These are phyloP conservation scores for Pelvicachromis taeniatus DNA, from an alignment of 2,113 vertebrate species.

Conservation along the genomic window DNA sequence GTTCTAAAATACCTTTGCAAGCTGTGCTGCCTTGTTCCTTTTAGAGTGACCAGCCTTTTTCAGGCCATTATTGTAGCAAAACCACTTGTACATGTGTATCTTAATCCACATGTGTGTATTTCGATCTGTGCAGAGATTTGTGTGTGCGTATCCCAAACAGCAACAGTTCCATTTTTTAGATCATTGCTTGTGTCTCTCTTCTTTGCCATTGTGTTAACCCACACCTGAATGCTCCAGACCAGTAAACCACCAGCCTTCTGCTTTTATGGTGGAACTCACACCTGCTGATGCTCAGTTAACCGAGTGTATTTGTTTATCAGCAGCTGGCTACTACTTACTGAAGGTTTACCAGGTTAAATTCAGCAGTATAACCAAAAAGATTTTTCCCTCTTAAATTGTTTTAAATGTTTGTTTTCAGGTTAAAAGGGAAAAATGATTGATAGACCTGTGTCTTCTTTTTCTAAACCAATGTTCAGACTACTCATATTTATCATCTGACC, in stretches of 20 bases:
- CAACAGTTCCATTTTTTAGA: rapidly evolving
- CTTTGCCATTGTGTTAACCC: background rate
- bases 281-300: background rate
- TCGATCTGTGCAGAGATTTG: background rate
- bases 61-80: background rate
- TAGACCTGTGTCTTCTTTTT: background rate
- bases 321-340: background rate
- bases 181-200: background rate
- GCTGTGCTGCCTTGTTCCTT: background rate
- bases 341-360: background rate
- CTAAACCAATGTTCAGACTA: background rate
- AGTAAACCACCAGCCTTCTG: background rate
- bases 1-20: rapidly evolving
- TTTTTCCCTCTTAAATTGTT: background rate
- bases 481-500: background rate
- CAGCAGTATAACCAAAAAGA: background rate
- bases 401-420: background rate
- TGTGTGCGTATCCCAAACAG: background rate
- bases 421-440: background rate
- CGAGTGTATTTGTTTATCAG: background rate
- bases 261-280: background rate
- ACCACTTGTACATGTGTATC: background rate
- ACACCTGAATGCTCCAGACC: background rate
- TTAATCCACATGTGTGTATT: background rate
- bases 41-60: background rate